Conservation (phyloP, 1,140 invertebrate species). For the Anoplophora glabripennis region DNA sequence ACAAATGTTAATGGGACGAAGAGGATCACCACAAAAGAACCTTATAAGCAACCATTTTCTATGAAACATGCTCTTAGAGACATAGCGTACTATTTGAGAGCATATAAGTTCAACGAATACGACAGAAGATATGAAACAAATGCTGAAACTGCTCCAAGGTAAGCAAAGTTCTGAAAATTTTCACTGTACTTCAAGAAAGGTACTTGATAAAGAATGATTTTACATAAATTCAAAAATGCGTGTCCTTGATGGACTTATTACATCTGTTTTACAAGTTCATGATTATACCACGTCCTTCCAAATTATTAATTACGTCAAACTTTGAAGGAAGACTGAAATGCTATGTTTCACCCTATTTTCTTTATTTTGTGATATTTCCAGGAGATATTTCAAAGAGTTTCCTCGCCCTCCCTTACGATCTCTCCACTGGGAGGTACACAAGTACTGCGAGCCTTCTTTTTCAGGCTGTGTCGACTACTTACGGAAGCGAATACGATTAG, state of each 20-base stretch:
- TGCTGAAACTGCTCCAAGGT: conserved; percentile 23
- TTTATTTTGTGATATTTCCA: not conserved
- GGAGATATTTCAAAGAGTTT: conserved; percentile 49
- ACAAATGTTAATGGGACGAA: too few relatives aligned
- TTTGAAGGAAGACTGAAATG: too few relatives aligned
- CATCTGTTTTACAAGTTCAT: too few relatives aligned
- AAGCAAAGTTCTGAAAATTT: not conserved
- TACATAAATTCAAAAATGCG: too few relatives aligned
- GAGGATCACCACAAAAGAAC: too few relatives aligned
- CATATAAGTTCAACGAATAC: conserved; percentile 63
- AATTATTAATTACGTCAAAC: too few relatives aligned
- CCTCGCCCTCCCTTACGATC: conserved; percentile 55
- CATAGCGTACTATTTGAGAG: conserved; percentile 59
- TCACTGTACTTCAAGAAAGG: too few relatives aligned
- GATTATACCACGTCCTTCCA: too few relatives aligned
- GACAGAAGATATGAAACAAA: conserved; percentile 52
- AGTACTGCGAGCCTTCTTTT: conserved; percentile 55
- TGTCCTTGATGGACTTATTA: too few relatives aligned
- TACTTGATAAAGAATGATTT: too few relatives aligned
- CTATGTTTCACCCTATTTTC: too few relatives aligned
- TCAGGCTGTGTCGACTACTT: conserved; percentile 57
- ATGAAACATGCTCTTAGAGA: conserved; percentile 49
- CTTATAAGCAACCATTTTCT: too few relatives aligned
- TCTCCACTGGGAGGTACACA: conserved; percentile 61
- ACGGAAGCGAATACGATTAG: conserved; percentile 45